Base-by-base conservation (phyloP, 2,888 invertebrate genomes). In the Arrhopalites spinosus region DNA sequence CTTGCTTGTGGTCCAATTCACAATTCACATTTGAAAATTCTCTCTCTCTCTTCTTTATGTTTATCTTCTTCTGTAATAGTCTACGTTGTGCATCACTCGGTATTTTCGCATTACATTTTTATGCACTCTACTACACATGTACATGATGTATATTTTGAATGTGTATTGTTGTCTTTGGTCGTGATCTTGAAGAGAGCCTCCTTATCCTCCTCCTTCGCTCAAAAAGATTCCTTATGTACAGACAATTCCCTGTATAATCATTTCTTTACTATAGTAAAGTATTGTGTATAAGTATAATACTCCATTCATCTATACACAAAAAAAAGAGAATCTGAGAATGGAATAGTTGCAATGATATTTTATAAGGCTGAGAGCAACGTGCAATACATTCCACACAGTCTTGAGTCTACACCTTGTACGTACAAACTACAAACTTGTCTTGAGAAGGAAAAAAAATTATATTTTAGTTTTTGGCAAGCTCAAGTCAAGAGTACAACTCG, bases 101-200 rank as follows among this genome's bases (percentile, higher is more conserved):
- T 47, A 47, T 47, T 17, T 47, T 1, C n/a, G 15, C 7, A n/a
- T 47, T 17, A 13, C 1, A 1, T 47, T 17, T 47, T 17, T 7
- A 7, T 45, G 15, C 45, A 45, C 15, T 11, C 45, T 7, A 11
- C 7, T 15, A 45, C 45, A 45, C 15, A 15, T 45, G 45, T 45
- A 45, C 15, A 45, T 11, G 15, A n/a, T 7, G n/a, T 47, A 47
- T 47, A 47, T 7, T 17, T 47, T 7, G 47, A 17, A 47, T 1
- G 45, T 45, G n/a, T 69, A 71, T 71, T 71, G 72, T 72, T 72
- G 72, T 72, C 72, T 72, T 72, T 72, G 72, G 72, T 72, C 72
- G 72, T 72, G 72, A 72, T 72, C 72, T 72, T 72, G 36, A 36
- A 36, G 63, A 72, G 72, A 63, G 64, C 61, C 72, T 72, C 64